These are phyloP conservation scores for Notarius lentiginosus DNA, from an alignment of 2,113 vertebrate species.

Conservation along the genomic window DNA sequence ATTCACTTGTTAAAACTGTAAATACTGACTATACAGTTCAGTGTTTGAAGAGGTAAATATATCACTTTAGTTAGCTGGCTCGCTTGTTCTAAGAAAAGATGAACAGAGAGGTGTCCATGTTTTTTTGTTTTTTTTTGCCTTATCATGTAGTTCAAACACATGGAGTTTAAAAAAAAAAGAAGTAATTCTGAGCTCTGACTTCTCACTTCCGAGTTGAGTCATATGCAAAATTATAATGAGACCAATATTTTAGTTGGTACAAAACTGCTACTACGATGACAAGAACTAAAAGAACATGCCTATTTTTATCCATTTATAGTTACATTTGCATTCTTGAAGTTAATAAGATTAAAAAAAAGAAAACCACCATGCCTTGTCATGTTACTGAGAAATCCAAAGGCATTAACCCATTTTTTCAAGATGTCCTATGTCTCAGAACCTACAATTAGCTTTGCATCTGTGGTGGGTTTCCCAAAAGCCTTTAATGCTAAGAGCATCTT, in stretches of 20 bases:
- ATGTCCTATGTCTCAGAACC: too few relatives aligned
- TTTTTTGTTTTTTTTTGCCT: not conserved
- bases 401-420: not conserved
- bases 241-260: too few relatives aligned
- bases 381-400: too few relatives aligned
- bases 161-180: too few relatives aligned
- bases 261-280: too few relatives aligned
- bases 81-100: not conserved
- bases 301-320: not conserved
- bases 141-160: not conserved
- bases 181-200: not conserved
- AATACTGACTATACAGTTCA: not conserved
- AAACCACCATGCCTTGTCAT: too few relatives aligned
- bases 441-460: too few relatives aligned
- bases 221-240: too few relatives aligned
- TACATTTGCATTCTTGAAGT: not conserved
- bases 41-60: not conserved
- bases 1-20: not conserved
- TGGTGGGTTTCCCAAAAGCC: too few relatives aligned
- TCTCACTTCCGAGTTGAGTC: not conserved
- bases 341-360: not conserved
- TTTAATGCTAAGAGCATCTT: too few relatives aligned
- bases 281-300: too few relatives aligned
- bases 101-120: not conserved
- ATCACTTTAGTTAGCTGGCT: not conserved